A percentile compares a stretch with the other conserved stretches of the same genome.
These are phyloP conservation scores for Vanessa atalanta DNA, from an alignment of 1,140 invertebrate species.

Conservation along the genomic window DNA sequence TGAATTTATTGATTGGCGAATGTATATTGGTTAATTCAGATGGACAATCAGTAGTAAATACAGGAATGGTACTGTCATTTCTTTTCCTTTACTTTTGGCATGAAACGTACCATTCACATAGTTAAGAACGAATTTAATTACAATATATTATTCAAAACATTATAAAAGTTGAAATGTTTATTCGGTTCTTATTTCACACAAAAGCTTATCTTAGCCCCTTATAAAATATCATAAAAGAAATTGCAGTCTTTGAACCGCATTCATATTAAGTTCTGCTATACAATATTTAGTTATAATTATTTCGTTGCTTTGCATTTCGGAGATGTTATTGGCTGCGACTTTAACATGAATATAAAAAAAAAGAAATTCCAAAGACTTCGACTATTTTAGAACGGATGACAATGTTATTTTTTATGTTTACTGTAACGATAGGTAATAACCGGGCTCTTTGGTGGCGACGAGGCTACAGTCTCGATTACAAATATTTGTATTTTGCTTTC, in stretches of 20 bases:
- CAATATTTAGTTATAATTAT: constrained; percentile 7
- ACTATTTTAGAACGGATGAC: constrained; percentile 22
- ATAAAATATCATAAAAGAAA: not conserved
- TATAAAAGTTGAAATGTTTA: too few relatives aligned
- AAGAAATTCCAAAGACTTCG: constrained; percentile 3
- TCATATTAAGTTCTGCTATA: not conserved
- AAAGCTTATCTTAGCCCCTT: too few relatives aligned
- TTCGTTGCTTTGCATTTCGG: constrained; percentile 3
- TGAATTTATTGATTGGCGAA: too few relatives aligned
- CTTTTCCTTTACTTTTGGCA: too few relatives aligned
- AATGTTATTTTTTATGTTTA: constrained; percentile 30
- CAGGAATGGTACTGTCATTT: too few relatives aligned
- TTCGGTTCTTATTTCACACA: too few relatives aligned
- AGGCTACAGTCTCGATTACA: constrained; percentile 19
- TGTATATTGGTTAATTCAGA: too few relatives aligned
- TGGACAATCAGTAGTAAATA: too few relatives aligned
- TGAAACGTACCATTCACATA: too few relatives aligned
- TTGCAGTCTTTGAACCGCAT: not conserved
- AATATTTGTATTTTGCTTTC: constrained; percentile 9
- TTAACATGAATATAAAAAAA: constrained; percentile 25
- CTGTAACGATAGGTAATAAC: constrained; percentile 33
- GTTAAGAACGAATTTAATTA: too few relatives aligned
- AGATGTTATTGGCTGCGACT: not conserved
- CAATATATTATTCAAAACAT: too few relatives aligned
- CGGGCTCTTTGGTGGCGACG: constrained; percentile 20